These are phyloP conservation scores for Aleadryas rufinucha DNA, from an alignment of 2,113 vertebrate species.

Conservation along the genomic window DNA sequence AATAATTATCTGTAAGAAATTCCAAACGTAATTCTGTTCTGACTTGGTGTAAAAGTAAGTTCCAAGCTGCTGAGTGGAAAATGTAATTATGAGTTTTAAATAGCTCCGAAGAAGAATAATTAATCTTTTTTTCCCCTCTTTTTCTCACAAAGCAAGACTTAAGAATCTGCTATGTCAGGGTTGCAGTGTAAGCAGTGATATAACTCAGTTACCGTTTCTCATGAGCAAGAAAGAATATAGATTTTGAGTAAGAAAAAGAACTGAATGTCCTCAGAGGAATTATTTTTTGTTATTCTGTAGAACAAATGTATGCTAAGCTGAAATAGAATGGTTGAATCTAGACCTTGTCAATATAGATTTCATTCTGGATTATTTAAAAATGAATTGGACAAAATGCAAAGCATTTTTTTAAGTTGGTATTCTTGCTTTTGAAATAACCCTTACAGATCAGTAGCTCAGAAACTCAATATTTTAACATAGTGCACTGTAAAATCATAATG, in stretches of 20 bases:
- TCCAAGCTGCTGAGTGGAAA: background rate
- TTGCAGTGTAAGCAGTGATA: background rate
- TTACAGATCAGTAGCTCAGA: background rate
- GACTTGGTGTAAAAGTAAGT: background rate
- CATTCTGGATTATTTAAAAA: background rate
- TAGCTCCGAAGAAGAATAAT: background rate
- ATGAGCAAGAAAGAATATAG: background rate
- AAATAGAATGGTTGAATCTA: background rate
- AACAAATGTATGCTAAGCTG: background rate
- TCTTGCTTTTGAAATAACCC: background rate
- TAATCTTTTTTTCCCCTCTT: background rate
- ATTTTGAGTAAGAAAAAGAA: background rate
- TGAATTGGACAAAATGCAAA: background rate
- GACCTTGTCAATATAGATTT: background rate
- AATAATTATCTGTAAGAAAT: background rate
- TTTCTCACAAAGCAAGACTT: background rate
- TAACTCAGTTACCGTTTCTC: background rate
- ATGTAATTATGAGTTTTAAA: background rate
- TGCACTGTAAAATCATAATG: background rate
- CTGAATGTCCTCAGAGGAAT: background rate
- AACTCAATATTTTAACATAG: background rate
- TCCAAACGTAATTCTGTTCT: background rate
- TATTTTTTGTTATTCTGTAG: background rate
- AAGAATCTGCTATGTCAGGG: background rate
- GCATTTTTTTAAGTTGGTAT: background rate